These are phyloP conservation scores for Carcharodon carcharias DNA, from an alignment of 2,797 vertebrate species.

Conservation along the genomic window DNA sequence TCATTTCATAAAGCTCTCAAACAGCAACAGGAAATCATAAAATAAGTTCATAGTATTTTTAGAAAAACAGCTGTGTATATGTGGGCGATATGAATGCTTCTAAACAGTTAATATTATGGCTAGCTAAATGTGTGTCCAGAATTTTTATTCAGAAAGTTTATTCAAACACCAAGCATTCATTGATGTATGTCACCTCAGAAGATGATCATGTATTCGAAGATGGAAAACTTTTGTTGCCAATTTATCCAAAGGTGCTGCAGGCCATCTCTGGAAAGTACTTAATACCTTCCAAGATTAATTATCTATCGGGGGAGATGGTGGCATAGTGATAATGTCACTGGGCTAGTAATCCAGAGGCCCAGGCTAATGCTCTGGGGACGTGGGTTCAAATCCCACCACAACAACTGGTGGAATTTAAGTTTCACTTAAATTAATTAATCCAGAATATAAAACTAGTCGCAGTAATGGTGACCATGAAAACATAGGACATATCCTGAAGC, in stretches of 20 bases:
- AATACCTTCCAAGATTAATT: neutral
- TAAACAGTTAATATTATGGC: neutral
- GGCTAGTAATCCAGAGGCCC: too few relatives aligned
- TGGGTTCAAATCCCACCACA: too few relatives aligned
- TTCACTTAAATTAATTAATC: too few relatives aligned
- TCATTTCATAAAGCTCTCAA: neutral
- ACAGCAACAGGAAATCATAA: neutral
- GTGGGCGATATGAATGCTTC: neutral
- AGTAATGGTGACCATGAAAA: too few relatives aligned
- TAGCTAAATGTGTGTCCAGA: neutral
- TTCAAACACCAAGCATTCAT: neutral
- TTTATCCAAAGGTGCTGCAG: neutral
- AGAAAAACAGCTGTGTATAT: neutral
- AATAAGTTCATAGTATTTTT: neutral
- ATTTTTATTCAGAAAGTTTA: neutral
- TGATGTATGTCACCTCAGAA: neutral
- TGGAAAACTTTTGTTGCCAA: neutral
- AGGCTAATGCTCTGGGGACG: too few relatives aligned
- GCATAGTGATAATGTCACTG: too few relatives aligned
- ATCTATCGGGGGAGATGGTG: neutral
- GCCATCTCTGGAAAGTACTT: neutral
- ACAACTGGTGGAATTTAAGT: too few relatives aligned
- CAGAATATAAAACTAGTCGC: too few relatives aligned
- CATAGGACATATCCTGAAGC: too few relatives aligned
- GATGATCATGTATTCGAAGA: neutral